Base-by-base conservation (phyloP, 1,140 invertebrate genomes). In the Pomacea maculata region DNA sequence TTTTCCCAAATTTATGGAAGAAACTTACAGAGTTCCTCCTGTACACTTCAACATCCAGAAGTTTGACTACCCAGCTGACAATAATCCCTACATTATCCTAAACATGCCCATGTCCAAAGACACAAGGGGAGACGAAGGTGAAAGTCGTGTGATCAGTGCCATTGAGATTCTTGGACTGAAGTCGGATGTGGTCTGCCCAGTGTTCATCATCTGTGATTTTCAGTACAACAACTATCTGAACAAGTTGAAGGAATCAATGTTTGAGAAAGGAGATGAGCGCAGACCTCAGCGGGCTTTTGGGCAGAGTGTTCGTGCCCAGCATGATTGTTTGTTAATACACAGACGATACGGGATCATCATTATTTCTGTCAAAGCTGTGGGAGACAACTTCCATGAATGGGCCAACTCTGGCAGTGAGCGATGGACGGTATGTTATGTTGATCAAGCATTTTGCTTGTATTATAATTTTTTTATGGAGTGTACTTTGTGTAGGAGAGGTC, bases 191-290 rank as follows among this genome's bases (percentile, higher is more conserved):
- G 67, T 71, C 19, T 17, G 54, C 17, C 82, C 82, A 9, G 80
- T 80, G 75, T 83, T 83, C 71, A 83, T 83, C 82, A 80, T 83
- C 74, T 83, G 82, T 72, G 79, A 71, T 61, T 83, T 78, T 67
- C 82, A 83, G 64, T 83, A 83, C 79, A 83, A 83, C 79, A 83
- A 83, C 75, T 83, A 83, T 73, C 73, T 83, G 65, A 83, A 83
- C 82, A 83, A 83, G 55, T 79, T 83, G 68, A 68, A 76, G 64
- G 82, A 83, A 34, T 76, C 72, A 45, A 83, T 83, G 82, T 83
- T 83, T 74, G 52, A 52, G 21, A 74, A 83, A 68, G 79, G 78
- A n/a, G 82, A 83, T 34, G 74, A 76, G 29, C 64, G 67, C 34
- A 15, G 82, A 29, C 82, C 82, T 5, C 65, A 71, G n/a, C 52